Base-by-base conservation (phyloP, 2,888 invertebrate species). In the Drosophila borborema region DNA sequence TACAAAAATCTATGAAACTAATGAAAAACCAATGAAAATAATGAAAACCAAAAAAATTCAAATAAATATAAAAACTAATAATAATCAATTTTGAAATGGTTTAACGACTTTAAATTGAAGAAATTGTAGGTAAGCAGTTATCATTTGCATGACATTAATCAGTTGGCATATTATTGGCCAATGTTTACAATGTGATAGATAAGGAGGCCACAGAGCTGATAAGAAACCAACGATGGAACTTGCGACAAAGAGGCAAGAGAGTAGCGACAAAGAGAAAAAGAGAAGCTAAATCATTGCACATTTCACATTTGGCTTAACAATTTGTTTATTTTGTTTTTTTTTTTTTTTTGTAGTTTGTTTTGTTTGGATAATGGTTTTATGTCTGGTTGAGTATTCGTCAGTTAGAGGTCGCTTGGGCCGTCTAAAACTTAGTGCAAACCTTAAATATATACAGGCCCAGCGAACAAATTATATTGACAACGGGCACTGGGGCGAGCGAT, bases 311-410 rank as follows among this genome's bases (percentile, higher is more conserved):
- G 45, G 51, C 38, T 38, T 54, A 16, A 53, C 55, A 16, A 53
- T 55, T 70, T 71, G 54, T 59, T 62, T 66, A 59, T 72, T 78
- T 23, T 4, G 4, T 4, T 23, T 23, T 23, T 72, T 78, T 23
- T 4, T 0, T 4, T 23, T 23, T 23, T 60, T 69, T 53, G 34
- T n/a, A 3, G 28, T 18, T 20, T 20, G 28, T 18, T 20, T 20
- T 45, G 20, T 54, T 69, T 53, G 34, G 64, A 36, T 23, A n/a
- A 14, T 38, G 12, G 43, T 61, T 76, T 61, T 36, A 12, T 36
- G 10, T 40, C n/a, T 40, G 40, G 40, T 40, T 78, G 80, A 71
- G 75, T 66, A 75, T 66, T 75, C 64, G 75, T 65, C 60, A 77
- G 63, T 58, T 63, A 14, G n/a, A 18, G 46, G n/a, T 49, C 49